Evolutionary conservation across 2,113 vertebrate species (phyloP).

Genomic region (Cricetomys ansorgei): DNA sequence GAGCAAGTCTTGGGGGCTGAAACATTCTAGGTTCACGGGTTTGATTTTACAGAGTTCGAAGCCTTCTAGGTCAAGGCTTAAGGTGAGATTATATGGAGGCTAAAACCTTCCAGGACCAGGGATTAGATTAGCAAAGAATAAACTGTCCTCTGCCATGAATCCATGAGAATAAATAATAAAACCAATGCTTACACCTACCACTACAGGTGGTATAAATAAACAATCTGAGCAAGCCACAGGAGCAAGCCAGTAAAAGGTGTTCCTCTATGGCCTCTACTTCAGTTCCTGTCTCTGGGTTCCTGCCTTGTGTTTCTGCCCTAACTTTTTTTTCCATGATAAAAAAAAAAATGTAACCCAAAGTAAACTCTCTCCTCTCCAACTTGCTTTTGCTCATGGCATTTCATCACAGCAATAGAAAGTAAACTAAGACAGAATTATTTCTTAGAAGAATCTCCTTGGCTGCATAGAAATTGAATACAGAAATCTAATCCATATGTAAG

Average conservation of each 20-base stretch:
- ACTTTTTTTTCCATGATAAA: not conserved
- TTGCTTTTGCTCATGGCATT: no score
- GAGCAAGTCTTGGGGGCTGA: no score
- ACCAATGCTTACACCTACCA: no score
- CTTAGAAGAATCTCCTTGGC: not conserved
- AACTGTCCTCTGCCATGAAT: no score
- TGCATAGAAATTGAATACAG: not conserved
- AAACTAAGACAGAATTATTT: not conserved
- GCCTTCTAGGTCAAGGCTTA: no score
- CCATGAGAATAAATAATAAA: no score
- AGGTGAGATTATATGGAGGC: no score
- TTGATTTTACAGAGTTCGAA: no score
- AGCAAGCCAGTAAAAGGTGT: not conserved
- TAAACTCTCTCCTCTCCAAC: not conserved
- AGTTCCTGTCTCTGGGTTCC: not conserved
- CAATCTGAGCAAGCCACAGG: not conserved
- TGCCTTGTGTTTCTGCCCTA: not conserved
- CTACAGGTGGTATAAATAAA: not conserved
- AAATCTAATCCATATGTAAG: not conserved
- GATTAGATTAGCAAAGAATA: no score
- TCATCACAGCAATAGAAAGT: no score
- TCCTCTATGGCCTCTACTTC: not conserved
- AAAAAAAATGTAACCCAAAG: not conserved
- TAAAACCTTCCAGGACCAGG: no score
- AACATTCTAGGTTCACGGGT: no score